Evolutionary conservation across 2,113 vertebrate species (phyloP), one percentile per base, ranked within the genome.

Genomic region (Chaetops frenatus): DNA sequence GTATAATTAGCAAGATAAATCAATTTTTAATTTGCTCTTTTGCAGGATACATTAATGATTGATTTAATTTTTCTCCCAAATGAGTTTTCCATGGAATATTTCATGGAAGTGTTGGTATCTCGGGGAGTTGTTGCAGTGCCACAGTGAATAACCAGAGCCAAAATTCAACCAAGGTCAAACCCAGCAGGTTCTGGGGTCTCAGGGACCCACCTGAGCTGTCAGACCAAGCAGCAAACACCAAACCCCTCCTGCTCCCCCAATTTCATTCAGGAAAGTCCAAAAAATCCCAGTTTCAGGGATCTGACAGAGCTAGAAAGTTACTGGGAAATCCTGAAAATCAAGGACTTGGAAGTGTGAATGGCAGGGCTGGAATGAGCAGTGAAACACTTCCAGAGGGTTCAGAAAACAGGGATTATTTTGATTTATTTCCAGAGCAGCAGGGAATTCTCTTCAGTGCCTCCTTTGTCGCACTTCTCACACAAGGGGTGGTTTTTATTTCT

Each of bases 341-440:
- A 35, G 24, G 53, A 4, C 35, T 18, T 27, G 3, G 57, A 23
- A 40, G 33, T 15, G 71, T 14, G 61, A 38, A 40, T 17, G n/a
- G 22, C 51, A 33, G 40, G 86, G 81, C 79, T 88, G 84, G 73
- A 54, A 31, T 6, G 57, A 79, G 56, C 35, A 51, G 82, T 12
- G 10, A n/a, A 53, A 53, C 42, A 2, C 31, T 51, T 64, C 66
- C 77, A 56, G 61, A 61, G 79, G 64, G 74, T 14, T 64, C 71
- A 79, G 73, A 21, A 70, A 54, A 40, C 0, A 16, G 29, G n/a
- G n/a, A 47, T 38, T 38, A 38, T 38, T 38, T 38, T 11, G n/a
- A n/a, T n/a, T 89, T 64, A 90, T 54, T 95, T 61, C 81, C 82
- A 36, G 67, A 84, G 88, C 81, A 81, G 73, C 81, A 95, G 73